Evolutionary conservation across 2,113 vertebrate species (phyloP), one percentile per base, ranked within the genome.

Genomic region (Nesoenas mayeri): DNA sequence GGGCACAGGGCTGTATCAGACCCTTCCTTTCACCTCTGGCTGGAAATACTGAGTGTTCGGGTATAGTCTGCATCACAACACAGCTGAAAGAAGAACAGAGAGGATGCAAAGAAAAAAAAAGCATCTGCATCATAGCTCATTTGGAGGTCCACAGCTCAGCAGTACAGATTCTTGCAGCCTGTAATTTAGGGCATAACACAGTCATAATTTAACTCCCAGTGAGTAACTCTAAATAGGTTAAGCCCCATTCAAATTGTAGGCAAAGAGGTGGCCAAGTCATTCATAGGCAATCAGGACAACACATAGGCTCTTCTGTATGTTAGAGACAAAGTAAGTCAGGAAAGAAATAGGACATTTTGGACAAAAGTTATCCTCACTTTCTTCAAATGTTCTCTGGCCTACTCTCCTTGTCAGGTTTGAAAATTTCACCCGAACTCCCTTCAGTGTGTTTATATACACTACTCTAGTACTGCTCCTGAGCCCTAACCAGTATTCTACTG

Each of bases 151-250:
- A 29, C 32, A 89, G 65, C 77, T 95, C 31, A 64, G 93, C 88
- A 90, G 18, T n/a, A 56, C 51, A 74, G 56, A 10, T 78, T 60
- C 54, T 73, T 86, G 56, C 75, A 92, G 69, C 50, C 93, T 92
- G 57, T 91, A 89, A 94, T 93, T 94, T 72, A 94, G 88, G 69
- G 48, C 36, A 81, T 44, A 71, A 87, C 34, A 28, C 0, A 70
- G 53, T 34, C 47, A 24, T 86, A 67, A 91, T 77, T 81, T 44
- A 72, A 75, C 28, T 85, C 53, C 40, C 60, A 56, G 31, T 60
- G 85, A 96, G 82, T 93, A 89, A 94, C 51, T 51, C 82, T 67
- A 73, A 96, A 69, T 42, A 87, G 77, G 79, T 54, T 81, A 93
- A 90, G 38, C 34, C 26, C 65, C 74, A 58, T n/a, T 85, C 57